These are phyloP conservation scores for Sinocyclocheilus anshuiensis DNA, from an alignment of 2,113 vertebrate genomes.

Conservation along the genomic window DNA sequence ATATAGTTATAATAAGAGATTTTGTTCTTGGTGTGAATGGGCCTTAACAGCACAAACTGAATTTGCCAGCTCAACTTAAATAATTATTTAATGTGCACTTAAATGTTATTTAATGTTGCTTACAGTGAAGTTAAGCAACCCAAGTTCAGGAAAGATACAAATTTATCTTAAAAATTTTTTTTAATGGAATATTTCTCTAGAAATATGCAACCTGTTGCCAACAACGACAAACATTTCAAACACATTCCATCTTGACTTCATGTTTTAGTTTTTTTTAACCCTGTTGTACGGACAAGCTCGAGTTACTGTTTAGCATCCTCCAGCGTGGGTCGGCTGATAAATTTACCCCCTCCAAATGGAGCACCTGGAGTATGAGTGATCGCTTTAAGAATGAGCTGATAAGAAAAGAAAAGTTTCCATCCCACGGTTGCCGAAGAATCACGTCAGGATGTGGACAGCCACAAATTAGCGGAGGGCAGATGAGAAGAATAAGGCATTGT, in stretches of 20 bases:
- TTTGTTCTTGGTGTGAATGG: no score
- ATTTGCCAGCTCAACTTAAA: not conserved
- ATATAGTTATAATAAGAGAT: no score
- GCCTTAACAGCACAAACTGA: not conserved
- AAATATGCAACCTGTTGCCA: not conserved
- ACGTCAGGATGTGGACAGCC: slow-evolving; percentile 62
- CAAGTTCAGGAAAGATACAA: not conserved
- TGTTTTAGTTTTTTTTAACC: slow-evolving; percentile 41
- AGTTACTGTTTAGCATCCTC: slow-evolving; percentile 53
- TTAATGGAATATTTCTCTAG: not conserved
- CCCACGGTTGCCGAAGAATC: slow-evolving; percentile 55
- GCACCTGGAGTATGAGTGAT: not conserved
- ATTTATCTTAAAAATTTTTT: not conserved
- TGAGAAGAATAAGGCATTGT: slow-evolving; percentile 58
- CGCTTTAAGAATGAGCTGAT: not conserved
- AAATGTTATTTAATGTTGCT: not conserved
- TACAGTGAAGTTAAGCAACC: not conserved
- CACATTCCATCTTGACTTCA: not conserved
- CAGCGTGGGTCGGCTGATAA: slow-evolving; percentile 34
- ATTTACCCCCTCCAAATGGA: slow-evolving; percentile 45
- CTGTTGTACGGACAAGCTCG: slow-evolving; percentile 47
- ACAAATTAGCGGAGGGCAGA: slow-evolving; percentile 43
- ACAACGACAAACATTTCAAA: not conserved
- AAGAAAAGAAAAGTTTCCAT: not conserved
- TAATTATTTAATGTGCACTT: not conserved